These are phyloP conservation scores for Eremophila alpestris DNA, from an alignment of 2,797 vertebrate species.

Conservation along the genomic window DNA sequence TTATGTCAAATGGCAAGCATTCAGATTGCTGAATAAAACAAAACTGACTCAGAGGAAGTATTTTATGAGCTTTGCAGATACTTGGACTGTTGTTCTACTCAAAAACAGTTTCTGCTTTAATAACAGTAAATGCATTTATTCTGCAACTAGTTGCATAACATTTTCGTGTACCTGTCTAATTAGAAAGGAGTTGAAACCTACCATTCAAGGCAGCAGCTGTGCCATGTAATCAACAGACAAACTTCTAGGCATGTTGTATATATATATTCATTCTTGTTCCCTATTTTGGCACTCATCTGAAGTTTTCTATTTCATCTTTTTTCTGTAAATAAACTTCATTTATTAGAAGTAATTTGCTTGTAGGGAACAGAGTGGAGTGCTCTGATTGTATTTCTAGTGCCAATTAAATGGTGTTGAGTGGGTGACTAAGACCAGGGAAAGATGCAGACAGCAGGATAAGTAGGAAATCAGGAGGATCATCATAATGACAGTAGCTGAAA, in stretches of 20 bases:
- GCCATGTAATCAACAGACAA: not conserved
- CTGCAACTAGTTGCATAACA: not conserved
- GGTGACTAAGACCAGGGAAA: not conserved
- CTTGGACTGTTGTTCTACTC: not conserved
- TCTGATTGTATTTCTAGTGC: not conserved
- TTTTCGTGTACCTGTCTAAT: not conserved
- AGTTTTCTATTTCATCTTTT: not conserved
- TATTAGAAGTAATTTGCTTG: not conserved
- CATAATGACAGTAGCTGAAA: not conserved
- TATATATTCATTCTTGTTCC: not conserved
- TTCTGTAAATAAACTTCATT: not conserved
- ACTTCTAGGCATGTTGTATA: not conserved
- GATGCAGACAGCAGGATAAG: not conserved
- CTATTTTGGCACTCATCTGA: not conserved
- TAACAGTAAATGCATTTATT: not conserved
- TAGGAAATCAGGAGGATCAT: not conserved
- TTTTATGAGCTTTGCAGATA: not conserved
- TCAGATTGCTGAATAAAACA: not conserved
- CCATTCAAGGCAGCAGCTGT: not conserved
- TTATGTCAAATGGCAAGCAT: not conserved
- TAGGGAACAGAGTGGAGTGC: not conserved
- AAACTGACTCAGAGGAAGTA: not conserved
- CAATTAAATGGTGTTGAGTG: not conserved
- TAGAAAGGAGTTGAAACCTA: not conserved
- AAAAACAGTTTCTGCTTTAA: not conserved